Conservation (phyloP, 2,797 vertebrate species). For the Gallinago stenura region DNA sequence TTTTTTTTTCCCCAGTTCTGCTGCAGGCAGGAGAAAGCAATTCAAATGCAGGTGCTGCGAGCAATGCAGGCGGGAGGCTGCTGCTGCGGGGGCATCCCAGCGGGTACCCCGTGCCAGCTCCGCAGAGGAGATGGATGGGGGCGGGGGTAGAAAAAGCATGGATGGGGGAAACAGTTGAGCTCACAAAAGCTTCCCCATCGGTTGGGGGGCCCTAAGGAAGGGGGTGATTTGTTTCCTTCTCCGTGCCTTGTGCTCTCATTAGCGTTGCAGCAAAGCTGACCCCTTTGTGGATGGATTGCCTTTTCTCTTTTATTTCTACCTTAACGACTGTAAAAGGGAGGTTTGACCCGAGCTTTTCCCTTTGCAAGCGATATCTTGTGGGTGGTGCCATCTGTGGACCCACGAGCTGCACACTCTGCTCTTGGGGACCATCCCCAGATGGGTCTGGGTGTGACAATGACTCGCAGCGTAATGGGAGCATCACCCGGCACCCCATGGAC, state of each 20-base stretch:
- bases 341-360: neutral
- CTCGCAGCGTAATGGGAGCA: accelerated
- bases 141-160: neutral
- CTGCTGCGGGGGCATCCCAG: neutral
- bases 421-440: neutral
- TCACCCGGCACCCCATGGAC: neutral
- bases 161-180: neutral
- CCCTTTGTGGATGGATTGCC: neutral
- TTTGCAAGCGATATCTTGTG: accelerated
- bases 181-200: neutral
- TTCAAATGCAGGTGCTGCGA: neutral
- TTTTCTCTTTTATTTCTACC: neutral
- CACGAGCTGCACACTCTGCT: neutral
- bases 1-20: neutral
- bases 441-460: neutral
- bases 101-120: neutral
- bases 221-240: accelerated
- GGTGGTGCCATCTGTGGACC: accelerated
- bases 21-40: neutral
- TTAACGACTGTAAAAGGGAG: neutral
- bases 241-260: accelerated
- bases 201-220: neutral
- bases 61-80: neutral
- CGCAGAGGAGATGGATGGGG: neutral
- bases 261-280: neutral